phyloP scores from a whole-genome alignment of 2,888 invertebrate genomes.

The Sesamia inferens region DNA sequence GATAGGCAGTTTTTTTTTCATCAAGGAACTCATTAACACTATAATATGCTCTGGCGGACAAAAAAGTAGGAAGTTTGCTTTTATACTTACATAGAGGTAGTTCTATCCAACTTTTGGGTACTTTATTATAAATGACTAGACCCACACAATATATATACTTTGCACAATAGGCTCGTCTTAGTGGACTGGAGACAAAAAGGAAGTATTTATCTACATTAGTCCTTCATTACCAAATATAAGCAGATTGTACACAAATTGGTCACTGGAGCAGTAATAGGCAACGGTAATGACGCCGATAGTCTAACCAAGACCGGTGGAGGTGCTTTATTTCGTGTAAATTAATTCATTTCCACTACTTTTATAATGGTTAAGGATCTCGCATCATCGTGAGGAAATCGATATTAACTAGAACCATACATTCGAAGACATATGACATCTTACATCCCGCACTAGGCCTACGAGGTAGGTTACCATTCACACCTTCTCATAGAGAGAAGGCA shows the following conservation, averaged over 20 bases:
- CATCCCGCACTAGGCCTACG: background rate
- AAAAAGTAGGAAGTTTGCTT: too few species aligned
- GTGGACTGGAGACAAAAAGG: background rate
- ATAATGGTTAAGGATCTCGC: background rate
- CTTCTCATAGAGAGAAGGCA: background rate
- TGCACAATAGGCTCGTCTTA: too few species aligned
- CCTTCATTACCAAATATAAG: constrained; percentile 8
- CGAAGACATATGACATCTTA: background rate
- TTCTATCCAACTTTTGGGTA: too few species aligned
- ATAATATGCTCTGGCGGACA: too few species aligned
- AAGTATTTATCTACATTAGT: background rate
- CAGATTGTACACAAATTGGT: background rate
- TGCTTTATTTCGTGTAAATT: background rate
- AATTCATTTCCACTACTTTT: background rate
- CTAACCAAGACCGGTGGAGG: background rate
- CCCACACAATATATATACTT: too few species aligned
- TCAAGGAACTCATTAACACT: too few species aligned
- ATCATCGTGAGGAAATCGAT: background rate
- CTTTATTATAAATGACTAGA: too few species aligned
- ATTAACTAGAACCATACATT: background rate
- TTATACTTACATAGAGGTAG: too few species aligned
- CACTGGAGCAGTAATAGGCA: background rate
- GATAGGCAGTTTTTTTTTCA: too few species aligned
- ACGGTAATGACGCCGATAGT: background rate
- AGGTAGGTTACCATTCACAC: background rate